phyloP scores from a whole-genome alignment of 2,888 invertebrate genomes.

The Micoletzkya japonica region DNA sequence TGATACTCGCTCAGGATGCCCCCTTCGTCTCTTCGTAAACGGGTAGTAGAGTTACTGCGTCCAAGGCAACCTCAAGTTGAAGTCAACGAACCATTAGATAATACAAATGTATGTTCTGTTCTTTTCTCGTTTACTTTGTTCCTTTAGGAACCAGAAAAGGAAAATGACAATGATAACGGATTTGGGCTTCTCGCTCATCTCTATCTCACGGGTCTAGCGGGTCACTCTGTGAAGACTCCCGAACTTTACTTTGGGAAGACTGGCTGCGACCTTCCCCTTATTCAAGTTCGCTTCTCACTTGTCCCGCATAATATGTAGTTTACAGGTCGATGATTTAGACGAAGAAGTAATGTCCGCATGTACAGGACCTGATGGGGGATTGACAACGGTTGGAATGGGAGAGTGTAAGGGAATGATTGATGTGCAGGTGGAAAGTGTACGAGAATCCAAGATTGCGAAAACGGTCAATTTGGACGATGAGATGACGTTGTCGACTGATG shows the following conservation, averaged over 20 bases:
- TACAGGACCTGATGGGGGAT: constrained; percentile 81
- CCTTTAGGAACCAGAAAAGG: constrained; percentile 5
- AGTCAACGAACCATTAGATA: background rate
- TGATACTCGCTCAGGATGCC: constrained; percentile 5
- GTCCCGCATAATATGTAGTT: background rate
- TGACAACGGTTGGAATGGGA: constrained; percentile 69
- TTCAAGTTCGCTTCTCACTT: constrained; percentile 11
- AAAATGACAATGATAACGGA: background rate
- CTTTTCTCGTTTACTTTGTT: background rate
- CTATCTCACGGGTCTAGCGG: constrained; percentile 23
- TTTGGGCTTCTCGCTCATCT: constrained; percentile 23
- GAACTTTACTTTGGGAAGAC: constrained; percentile 50
- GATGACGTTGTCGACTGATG: constrained; percentile 54
- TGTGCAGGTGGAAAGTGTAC: constrained; percentile 52
- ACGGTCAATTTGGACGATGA: constrained; percentile 63
- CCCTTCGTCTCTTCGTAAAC: constrained; percentile 8
- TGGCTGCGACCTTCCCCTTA: constrained; percentile 43
- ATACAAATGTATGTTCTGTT: background rate
- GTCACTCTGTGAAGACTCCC: constrained; percentile 19
- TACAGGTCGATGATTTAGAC: constrained; percentile 41
- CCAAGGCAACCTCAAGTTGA: constrained; percentile 9
- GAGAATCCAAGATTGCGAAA: constrained; percentile 48
- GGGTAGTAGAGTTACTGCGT: constrained; percentile 29
- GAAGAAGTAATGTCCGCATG: constrained; percentile 71
- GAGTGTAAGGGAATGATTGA: background rate